A percentile compares a stretch with the other conserved stretches of the same genome.
These are phyloP conservation scores for Microctenopoma stevenorrisi DNA, from an alignment of 2,797 vertebrate species.

Conservation along the genomic window DNA sequence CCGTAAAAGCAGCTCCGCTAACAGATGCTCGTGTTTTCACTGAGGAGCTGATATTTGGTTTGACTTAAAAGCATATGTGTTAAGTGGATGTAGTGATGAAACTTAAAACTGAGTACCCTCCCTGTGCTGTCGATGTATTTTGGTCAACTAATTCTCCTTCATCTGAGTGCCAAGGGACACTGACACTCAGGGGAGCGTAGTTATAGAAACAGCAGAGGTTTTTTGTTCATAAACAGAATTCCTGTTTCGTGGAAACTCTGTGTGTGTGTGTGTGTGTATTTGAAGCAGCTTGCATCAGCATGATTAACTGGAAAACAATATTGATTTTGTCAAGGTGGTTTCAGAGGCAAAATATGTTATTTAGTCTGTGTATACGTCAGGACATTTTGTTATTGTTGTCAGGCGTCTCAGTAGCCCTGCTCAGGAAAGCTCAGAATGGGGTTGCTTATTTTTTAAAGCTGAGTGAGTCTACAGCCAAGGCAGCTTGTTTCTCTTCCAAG, in stretches of 20 bases:
- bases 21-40: constrained; percentile 36
- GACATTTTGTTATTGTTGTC: constrained; percentile 59
- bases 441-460: constrained; percentile 46
- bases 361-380: constrained; percentile 30
- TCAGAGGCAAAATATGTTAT: constrained; percentile 53
- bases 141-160: constrained; percentile 63
- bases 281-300: constrained; percentile 48
- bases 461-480: constrained; percentile 38
- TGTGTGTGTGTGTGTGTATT: not conserved
- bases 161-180: constrained; percentile 42
- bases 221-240: constrained; percentile 40
- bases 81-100: constrained; percentile 49
- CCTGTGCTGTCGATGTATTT: constrained; percentile 36
- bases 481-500: constrained; percentile 55
- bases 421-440: constrained; percentile 25
- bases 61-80: constrained; percentile 39
- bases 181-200: constrained; percentile 45
- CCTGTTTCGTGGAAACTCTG: not conserved
- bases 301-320: constrained; percentile 57
- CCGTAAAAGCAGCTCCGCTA: constrained; percentile 26
- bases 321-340: constrained; percentile 59
- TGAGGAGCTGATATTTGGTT: constrained; percentile 50
- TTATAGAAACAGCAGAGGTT: constrained; percentile 56
- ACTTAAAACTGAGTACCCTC: constrained; percentile 43
- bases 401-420: constrained; percentile 32